These are phyloP conservation scores for Zapornia atra DNA, from an alignment of 2,113 vertebrate genomes.

Conservation along the genomic window DNA sequence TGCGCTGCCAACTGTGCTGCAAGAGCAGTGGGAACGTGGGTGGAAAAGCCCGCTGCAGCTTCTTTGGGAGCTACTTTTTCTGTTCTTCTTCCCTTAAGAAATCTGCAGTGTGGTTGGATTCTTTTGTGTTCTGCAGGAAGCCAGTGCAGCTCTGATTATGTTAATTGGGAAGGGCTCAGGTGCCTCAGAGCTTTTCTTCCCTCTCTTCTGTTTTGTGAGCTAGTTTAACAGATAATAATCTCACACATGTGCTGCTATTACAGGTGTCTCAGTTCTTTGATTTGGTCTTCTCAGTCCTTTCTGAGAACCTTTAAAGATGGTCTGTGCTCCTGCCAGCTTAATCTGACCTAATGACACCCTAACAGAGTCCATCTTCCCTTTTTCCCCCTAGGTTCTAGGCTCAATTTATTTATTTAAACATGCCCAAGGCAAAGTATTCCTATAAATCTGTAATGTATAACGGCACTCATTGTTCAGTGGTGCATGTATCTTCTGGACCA, in stretches of 20 bases:
- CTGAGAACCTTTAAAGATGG: background rate
- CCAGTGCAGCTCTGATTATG: background rate
- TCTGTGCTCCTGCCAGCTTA: background rate
- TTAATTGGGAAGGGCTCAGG: background rate
- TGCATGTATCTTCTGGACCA: background rate
- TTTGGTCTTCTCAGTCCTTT: background rate
- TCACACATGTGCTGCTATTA: background rate
- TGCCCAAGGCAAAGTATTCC: background rate
- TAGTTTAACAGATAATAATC: background rate
- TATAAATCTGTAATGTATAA: background rate
- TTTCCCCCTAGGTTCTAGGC: background rate
- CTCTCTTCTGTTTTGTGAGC: background rate
- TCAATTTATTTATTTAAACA: background rate
- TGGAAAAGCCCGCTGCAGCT: background rate
- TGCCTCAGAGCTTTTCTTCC: background rate
- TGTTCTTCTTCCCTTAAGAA: background rate
- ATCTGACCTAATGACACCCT: background rate
- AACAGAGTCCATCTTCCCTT: background rate
- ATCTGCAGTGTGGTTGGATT: background rate
- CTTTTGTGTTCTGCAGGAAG: background rate
- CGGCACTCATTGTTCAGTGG: background rate
- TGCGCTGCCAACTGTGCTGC: background rate
- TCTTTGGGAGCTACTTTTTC: background rate
- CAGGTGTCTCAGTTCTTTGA: background rate
- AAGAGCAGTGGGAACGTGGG: background rate